A percentile compares a stretch with the other conserved stretches of the same genome.
Conservation (phyloP, 2,113 vertebrate species). For the Pygoscelis antarcticus region DNA sequence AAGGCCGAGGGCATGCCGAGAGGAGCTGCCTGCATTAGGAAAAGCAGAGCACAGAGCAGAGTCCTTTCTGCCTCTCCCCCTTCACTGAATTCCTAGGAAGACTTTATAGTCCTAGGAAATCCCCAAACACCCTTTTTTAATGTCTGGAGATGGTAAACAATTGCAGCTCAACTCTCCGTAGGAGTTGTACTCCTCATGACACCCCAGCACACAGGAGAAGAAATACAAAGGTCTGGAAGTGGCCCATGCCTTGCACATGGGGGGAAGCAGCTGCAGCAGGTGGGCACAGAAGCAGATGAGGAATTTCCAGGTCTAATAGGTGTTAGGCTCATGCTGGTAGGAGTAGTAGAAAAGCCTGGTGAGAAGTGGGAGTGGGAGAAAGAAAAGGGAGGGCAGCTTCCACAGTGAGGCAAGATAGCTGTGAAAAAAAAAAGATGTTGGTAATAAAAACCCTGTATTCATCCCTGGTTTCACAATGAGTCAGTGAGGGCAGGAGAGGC, state of each 20-base stretch:
- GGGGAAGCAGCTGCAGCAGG: not conserved
- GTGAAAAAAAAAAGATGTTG: not conserved
- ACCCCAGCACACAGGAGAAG: not conserved
- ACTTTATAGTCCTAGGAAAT: not conserved
- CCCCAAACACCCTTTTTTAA: not conserved
- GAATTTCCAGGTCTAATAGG: not conserved
- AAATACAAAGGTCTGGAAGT: not conserved
- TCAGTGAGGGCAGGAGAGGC: not conserved
- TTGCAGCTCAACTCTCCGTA: not conserved
- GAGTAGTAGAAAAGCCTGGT: not conserved
- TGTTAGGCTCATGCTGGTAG: not conserved
- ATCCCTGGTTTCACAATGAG: not conserved
- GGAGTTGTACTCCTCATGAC: not conserved
- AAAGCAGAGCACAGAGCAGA: not conserved
- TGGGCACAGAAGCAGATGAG: not conserved
- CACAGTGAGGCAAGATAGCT: not conserved
- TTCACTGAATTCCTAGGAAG: not conserved
- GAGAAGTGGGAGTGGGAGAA: not conserved
- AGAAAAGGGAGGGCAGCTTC: not conserved
- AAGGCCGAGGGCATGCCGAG: too few species aligned
- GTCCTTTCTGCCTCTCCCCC: not conserved
- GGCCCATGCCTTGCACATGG: fast-evolving
- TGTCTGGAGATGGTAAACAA: not conserved
- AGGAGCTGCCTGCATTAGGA: not conserved
- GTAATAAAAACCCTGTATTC: not conserved